Evolutionary conservation across 2,888 invertebrate genomes (phyloP).

Genomic region (Liopterus haemorrhoidalis): DNA sequence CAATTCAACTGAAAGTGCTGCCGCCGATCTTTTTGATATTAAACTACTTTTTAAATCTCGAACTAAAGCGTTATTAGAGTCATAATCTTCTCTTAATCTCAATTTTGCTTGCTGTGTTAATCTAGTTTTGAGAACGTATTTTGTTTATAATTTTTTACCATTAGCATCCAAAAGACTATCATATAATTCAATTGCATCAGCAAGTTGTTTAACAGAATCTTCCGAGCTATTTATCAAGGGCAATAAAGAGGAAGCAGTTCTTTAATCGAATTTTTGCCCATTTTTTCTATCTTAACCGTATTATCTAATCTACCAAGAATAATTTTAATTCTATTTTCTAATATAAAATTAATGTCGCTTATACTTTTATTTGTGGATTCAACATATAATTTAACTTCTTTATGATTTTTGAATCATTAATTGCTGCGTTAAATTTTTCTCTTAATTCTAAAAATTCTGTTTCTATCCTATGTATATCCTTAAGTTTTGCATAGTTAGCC

Average conservation of each 20-base stretch:
- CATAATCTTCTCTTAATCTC: slow-evolving; percentile 18
- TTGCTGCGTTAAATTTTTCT: slow-evolving; percentile 5
- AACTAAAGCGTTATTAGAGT: slow-evolving; percentile 20
- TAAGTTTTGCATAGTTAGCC: neutral
- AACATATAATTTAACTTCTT: no score
- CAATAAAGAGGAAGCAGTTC: slow-evolving; percentile 25
- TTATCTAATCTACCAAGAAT: no score
- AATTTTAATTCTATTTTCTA: slow-evolving; percentile 5
- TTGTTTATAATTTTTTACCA: slow-evolving; percentile 27
- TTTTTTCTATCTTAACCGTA: no score
- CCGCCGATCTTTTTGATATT: slow-evolving; percentile 24
- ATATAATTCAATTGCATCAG: slow-evolving; percentile 31
- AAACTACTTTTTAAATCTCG: slow-evolving; percentile 23
- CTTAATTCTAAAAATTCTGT: neutral
- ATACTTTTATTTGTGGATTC: no score
- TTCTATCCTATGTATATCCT: slow-evolving; percentile 3
- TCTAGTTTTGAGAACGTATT: slow-evolving; percentile 27
- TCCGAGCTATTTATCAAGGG: slow-evolving; percentile 27
- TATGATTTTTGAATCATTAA: neutral
- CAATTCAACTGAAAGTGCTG: slow-evolving; percentile 20
- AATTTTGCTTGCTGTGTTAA: slow-evolving; percentile 25
- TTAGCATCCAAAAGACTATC: no score
- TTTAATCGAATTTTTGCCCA: slow-evolving; percentile 28
- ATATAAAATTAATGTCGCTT: no score
- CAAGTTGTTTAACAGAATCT: slow-evolving; percentile 27